Conservation (phyloP, 2,113 vertebrate genomes). For the Spilogale gracilis region DNA sequence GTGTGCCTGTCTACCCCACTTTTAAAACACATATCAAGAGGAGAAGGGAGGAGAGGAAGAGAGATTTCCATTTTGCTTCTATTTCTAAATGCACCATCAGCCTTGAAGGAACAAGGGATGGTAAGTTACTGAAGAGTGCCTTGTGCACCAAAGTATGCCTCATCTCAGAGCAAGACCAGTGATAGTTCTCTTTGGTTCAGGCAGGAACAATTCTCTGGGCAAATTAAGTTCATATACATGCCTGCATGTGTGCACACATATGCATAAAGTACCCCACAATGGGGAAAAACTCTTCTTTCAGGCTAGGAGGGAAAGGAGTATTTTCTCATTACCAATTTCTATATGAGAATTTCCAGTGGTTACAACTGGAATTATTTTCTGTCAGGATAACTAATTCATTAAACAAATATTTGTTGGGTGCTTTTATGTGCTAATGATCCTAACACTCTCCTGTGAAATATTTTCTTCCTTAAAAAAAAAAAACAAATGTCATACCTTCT, state of each 20-base stretch:
- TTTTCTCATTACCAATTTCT: background rate
- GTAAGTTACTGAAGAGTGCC: background rate
- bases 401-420: conserved; percentile 23
- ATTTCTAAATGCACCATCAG: background rate
- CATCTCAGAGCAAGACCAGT: background rate
- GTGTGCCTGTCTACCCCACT: background rate
- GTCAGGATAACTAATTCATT: background rate
- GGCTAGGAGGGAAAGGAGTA: background rate
- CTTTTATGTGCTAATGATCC: background rate
- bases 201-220: background rate
- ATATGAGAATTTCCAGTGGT: background rate
- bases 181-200: background rate
- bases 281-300: background rate
- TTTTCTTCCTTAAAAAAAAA: conserved; percentile 47
- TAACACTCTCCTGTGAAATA: background rate
- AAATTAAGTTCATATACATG: background rate
- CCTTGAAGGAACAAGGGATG: background rate
- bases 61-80: background rate
- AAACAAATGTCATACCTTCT: background rate
- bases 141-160: background rate
- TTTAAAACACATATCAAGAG: background rate
- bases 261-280: background rate
- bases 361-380: background rate
- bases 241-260: too few species aligned
- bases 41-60: background rate